Percentiles rank a stretch among this genome's conserved stretches.
Evolutionary conservation across 2,888 invertebrate genomes (phyloP).

Genomic region (Cryptocephalus primarius): DNA sequence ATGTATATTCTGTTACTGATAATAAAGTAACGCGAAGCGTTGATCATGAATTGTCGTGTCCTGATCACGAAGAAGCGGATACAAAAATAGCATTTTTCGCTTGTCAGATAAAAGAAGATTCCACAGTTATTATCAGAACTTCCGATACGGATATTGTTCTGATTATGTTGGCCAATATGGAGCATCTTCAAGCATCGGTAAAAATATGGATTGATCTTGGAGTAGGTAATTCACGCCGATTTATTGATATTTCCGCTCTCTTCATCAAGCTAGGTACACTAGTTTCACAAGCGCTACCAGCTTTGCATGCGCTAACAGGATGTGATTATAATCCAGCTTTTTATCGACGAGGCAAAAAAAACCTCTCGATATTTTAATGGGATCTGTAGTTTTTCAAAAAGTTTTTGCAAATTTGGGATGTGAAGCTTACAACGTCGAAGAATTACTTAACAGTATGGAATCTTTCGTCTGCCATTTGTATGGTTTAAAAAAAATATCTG

Average conservation of each 20-base stretch:
- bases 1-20: slow-evolving; percentile 19
- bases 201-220: slow-evolving; percentile 14
- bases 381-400: neutral
- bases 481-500: slow-evolving; percentile 13
- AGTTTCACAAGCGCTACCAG: slow-evolving; percentile 9
- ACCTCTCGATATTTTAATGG: slow-evolving; percentile 1
- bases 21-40: no score
- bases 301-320: slow-evolving; percentile 2
- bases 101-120: slow-evolving; percentile 4
- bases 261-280: slow-evolving; percentile 9
- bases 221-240: slow-evolving; percentile 12
- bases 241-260: slow-evolving; percentile 12
- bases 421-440: neutral
- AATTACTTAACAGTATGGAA: slow-evolving; percentile 1
- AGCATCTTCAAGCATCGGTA: slow-evolving; percentile 10
- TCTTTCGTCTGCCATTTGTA: slow-evolving; percentile 13
- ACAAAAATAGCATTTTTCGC: slow-evolving; percentile 9
- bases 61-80: slow-evolving; percentile 14
- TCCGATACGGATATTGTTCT: slow-evolving; percentile 17
- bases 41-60: slow-evolving; percentile 6
- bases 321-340: slow-evolving; percentile 1
- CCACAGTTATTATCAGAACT: slow-evolving; percentile 10
- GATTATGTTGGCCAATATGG: slow-evolving; percentile 14
- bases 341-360: no score
- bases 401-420: neutral